These are phyloP conservation scores for Stichopus horrens DNA, from an alignment of 53 echinoderm and acorn worm species.

Conservation along the genomic window DNA sequence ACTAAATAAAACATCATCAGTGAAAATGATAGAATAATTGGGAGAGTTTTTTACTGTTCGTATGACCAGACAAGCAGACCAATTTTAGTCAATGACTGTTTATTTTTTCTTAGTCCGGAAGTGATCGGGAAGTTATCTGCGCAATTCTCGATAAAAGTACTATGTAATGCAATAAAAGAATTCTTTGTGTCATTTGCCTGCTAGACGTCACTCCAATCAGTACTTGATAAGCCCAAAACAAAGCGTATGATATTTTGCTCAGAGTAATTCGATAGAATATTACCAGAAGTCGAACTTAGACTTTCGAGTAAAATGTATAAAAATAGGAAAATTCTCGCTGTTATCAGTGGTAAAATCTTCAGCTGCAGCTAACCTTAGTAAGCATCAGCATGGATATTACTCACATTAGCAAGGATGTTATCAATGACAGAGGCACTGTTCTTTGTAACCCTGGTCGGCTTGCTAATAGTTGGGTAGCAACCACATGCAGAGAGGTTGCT, in stretches of 20 bases:
- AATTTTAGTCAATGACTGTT: neutral
- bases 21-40: neutral
- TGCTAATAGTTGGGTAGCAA: neutral
- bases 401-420: neutral
- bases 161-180: neutral
- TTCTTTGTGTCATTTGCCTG: neutral
- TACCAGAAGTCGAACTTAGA: neutral
- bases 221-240: neutral
- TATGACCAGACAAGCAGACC: neutral
- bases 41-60: neutral
- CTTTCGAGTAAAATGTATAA: neutral
- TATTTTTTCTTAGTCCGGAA: neutral
- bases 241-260: neutral
- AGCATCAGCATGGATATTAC: neutral
- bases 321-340: constrained; percentile 3
- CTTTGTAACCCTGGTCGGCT: neutral
- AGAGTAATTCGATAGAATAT: neutral
- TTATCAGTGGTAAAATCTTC: neutral
- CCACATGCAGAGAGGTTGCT: constrained; percentile 9
- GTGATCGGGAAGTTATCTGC: neutral
- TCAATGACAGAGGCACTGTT: neutral
- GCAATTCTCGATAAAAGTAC: neutral
- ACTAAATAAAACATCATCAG: neutral
- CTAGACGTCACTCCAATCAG: neutral
- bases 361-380: neutral